A percentile compares a stretch with the other conserved stretches of the same genome.
Evolutionary conservation across 2,888 invertebrate species (phyloP).

Genomic region (Trilocha varians): DNA sequence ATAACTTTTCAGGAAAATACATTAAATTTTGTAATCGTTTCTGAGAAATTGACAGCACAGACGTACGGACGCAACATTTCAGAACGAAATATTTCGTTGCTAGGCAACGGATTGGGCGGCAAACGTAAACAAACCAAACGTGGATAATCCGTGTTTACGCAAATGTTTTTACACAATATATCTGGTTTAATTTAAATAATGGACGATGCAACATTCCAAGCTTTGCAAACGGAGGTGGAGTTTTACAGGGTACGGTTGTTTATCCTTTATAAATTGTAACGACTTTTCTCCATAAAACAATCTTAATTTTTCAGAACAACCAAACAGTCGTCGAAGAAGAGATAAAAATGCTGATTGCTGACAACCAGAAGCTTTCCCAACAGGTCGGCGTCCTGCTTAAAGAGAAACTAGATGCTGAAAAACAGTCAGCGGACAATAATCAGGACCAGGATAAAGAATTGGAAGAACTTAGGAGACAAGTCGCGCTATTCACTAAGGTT

Average conservation of each 20-base stretch:
- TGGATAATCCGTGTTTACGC: no score
- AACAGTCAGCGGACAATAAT: constrained; percentile 24
- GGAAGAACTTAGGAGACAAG: constrained; percentile 48
- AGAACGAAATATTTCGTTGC: constrained; percentile 23
- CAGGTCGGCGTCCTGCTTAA: constrained; percentile 51
- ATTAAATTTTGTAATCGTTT: no score
- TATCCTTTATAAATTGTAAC: neutral
- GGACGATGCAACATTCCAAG: constrained; percentile 34
- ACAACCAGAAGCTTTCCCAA: constrained; percentile 59
- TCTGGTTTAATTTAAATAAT: constrained; percentile 14
- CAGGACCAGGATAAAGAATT: constrained; percentile 37
- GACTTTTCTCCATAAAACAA: no score
- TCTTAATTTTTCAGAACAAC: constrained; percentile 39
- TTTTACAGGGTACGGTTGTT: constrained; percentile 58
- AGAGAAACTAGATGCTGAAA: constrained; percentile 44
- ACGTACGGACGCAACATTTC: neutral
- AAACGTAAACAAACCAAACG: constrained; percentile 53
- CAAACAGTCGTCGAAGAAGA: constrained; percentile 54
- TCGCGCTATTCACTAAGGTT: constrained; percentile 47
- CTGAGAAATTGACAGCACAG: no score
- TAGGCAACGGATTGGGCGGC: constrained; percentile 44
- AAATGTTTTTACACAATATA: no score
- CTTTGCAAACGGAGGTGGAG: constrained; percentile 61
- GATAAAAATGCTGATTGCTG: constrained; percentile 49
- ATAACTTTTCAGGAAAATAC: no score